Evolutionary conservation across 2,113 vertebrate species (phyloP).

Genomic region (Piaya cayana): DNA sequence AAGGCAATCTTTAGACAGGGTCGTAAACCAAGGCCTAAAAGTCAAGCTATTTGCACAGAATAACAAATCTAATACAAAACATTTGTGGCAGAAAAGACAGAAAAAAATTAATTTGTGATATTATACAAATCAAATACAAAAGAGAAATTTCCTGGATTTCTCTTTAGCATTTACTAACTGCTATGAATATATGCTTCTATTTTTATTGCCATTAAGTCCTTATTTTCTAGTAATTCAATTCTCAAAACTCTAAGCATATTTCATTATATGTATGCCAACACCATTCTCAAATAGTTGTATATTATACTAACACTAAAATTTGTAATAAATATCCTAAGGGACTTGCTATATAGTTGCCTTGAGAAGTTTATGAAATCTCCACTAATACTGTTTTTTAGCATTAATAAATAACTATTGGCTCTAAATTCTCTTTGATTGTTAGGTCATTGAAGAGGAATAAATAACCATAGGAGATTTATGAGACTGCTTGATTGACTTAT

Average conservation of each 20-base stretch:
- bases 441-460: background rate
- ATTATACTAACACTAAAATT: background rate
- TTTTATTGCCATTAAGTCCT: background rate
- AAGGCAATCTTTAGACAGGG: background rate
- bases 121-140: background rate
- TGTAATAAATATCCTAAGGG: background rate
- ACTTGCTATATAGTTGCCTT: background rate
- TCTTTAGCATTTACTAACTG: background rate
- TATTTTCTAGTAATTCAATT: background rate
- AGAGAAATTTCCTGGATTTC: background rate
- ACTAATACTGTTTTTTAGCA: background rate
- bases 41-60: background rate
- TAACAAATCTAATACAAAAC: background rate
- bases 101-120: background rate
- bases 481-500: background rate
- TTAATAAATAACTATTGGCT: background rate
- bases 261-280: background rate
- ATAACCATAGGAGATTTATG: background rate
- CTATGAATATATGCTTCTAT: background rate
- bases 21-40: background rate
- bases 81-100: background rate
- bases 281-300: background rate
- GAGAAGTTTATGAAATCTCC: background rate
- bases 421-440: background rate
- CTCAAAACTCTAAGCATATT: background rate